Percentiles rank a stretch among this genome's conserved stretches.
These are phyloP conservation scores for Acanthosepion pharaonis DNA, from an alignment of 2,888 invertebrate species.

Conservation along the genomic window DNA sequence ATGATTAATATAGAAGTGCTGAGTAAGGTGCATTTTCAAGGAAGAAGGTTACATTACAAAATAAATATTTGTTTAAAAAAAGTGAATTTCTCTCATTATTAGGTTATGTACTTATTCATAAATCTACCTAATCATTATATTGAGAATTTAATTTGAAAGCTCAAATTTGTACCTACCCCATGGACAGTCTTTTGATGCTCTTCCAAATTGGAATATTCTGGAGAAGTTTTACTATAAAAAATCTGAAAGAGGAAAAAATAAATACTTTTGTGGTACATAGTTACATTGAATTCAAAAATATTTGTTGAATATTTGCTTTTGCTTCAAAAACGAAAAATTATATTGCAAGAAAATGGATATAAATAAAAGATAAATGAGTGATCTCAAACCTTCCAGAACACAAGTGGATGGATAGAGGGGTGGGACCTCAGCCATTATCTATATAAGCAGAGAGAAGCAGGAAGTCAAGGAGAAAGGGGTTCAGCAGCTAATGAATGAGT, in stretches of 20 bases:
- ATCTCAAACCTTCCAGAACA: too few species aligned
- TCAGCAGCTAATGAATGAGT: too few species aligned
- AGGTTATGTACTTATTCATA: neutral
- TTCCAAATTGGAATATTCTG: neutral
- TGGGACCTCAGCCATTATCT: too few species aligned
- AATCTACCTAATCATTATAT: neutral
- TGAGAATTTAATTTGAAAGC: neutral
- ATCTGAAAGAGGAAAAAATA: neutral
- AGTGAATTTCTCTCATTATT: neutral
- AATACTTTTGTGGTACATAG: neutral
- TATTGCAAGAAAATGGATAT: neutral
- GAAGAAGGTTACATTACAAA: too few species aligned
- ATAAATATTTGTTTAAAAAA: too few species aligned
- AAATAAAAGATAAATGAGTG: too few species aligned
- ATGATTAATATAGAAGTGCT: too few species aligned
- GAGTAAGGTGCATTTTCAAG: too few species aligned
- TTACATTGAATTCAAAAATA: neutral
- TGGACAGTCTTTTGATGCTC: conserved; percentile 39
- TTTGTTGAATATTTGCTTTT: neutral
- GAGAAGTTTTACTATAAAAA: conserved; percentile 41
- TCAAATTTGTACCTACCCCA: conserved; percentile 34
- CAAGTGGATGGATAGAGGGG: too few species aligned
- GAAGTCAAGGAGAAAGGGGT: too few species aligned
- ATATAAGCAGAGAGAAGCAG: too few species aligned
- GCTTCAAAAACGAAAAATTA: neutral